These are phyloP conservation scores for Rallus limicola DNA, from an alignment of 2,113 vertebrate species.

Conservation along the genomic window DNA sequence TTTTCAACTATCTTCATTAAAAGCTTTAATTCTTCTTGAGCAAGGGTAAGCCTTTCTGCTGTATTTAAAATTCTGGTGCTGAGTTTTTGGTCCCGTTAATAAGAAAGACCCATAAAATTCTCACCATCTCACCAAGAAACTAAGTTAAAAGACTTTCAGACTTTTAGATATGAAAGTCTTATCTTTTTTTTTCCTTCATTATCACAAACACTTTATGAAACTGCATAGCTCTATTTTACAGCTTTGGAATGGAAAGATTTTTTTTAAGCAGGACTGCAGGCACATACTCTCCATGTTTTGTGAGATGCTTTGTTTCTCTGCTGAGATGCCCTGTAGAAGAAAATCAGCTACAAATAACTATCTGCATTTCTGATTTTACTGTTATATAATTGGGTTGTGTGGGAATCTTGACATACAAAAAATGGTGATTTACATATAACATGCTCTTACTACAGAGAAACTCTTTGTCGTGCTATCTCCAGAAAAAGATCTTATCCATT, in stretches of 20 bases:
- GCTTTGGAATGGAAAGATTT: neutral
- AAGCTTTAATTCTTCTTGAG: neutral
- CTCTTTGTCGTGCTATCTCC: neutral
- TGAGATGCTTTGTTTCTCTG: neutral
- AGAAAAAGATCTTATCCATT: neutral
- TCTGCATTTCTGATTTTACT: neutral
- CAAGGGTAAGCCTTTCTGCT: neutral
- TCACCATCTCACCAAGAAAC: neutral
- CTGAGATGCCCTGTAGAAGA: neutral
- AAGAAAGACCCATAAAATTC: neutral
- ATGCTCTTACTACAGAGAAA: neutral
- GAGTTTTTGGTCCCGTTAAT: neutral
- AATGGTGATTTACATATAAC: neutral
- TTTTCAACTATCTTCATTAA: neutral
- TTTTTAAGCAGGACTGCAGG: neutral
- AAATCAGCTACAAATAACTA: neutral
- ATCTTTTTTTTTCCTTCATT: neutral
- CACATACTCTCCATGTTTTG: neutral
- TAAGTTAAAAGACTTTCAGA: neutral
- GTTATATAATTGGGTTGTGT: neutral
- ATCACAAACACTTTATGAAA: conserved; percentile 1
- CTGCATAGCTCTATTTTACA: neutral
- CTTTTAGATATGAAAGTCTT: neutral
- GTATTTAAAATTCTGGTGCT: neutral
- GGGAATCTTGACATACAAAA: neutral